phyloP scores from a whole-genome alignment of 1,140 invertebrate genomes.

The Lepidurus couesii region DNA sequence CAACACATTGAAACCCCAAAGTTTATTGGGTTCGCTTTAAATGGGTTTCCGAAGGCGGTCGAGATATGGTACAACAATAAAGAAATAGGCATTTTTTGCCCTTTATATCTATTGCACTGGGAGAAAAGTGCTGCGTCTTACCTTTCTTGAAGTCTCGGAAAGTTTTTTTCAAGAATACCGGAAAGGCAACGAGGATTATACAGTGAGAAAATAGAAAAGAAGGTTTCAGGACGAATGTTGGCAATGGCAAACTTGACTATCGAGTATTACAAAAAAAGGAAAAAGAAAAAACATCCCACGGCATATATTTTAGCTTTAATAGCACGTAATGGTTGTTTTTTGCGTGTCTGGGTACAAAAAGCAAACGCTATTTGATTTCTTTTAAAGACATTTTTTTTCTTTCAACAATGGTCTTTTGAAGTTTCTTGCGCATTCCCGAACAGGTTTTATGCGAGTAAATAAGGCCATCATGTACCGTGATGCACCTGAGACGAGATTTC shows the following conservation, averaged over 20 bases:
- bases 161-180: neutral
- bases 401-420: neutral
- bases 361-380: neutral
- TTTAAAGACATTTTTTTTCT: neutral
- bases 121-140: neutral
- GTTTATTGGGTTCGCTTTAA: conserved; percentile 2
- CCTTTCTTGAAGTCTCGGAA: neutral
- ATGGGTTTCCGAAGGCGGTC: neutral
- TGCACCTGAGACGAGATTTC: conserved; percentile 7
- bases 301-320: neutral
- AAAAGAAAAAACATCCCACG: neutral
- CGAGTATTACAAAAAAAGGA: too few relatives aligned
- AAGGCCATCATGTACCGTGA: neutral
- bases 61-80: neutral
- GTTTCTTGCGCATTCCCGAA: neutral
- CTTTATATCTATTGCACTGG: neutral
- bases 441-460: conserved; percentile 12
- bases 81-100: neutral
- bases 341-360: neutral
- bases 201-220: too few relatives aligned
- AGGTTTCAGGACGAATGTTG: too few relatives aligned
- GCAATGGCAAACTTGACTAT: too few relatives aligned
- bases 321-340: neutral
- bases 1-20: neutral
- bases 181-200: too few relatives aligned